Conservation (phyloP, 2,797 vertebrate genomes). For the Pogoniulus pusillus region DNA sequence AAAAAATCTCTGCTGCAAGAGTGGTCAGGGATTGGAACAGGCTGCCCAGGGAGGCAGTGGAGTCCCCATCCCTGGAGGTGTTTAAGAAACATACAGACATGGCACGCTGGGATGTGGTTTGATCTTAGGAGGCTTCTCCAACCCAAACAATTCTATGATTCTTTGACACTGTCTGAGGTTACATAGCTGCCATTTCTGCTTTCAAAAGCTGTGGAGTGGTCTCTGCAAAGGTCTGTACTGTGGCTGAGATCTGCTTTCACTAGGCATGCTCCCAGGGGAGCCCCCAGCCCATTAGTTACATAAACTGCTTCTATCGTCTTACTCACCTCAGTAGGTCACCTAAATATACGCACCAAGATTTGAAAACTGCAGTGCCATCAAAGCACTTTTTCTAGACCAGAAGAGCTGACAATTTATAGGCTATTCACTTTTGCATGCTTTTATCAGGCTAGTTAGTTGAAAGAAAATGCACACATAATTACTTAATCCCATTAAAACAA, state of each 20-base stretch:
- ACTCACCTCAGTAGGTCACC: constrained; percentile 46
- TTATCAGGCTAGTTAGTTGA: constrained; percentile 55
- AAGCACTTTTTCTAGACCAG: constrained; percentile 25
- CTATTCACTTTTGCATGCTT: constrained; percentile 54
- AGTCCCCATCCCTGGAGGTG: too few relatives aligned
- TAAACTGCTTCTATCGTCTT: background rate
- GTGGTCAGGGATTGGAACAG: too few relatives aligned
- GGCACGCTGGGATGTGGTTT: too few relatives aligned
- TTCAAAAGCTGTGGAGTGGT: background rate
- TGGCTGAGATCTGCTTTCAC: background rate
- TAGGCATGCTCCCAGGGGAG: constrained; percentile 4
- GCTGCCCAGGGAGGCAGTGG: too few relatives aligned
- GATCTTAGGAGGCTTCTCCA: too few relatives aligned
- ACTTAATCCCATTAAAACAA: constrained; percentile 68
- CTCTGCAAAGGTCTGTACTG: background rate
- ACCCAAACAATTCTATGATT: too few relatives aligned
- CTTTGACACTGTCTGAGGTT: background rate
- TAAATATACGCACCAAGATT: constrained; percentile 27
- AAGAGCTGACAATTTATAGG: constrained; percentile 47
- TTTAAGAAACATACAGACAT: too few relatives aligned
- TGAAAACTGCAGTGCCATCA: constrained; percentile 41
- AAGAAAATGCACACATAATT: constrained; percentile 57
- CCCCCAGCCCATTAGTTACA: constrained; percentile 31
- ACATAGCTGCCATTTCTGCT: background rate
- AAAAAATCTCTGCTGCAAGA: too few relatives aligned